Conservation (phyloP, 2,113 vertebrate genomes). For the Eclectus roratus region DNA sequence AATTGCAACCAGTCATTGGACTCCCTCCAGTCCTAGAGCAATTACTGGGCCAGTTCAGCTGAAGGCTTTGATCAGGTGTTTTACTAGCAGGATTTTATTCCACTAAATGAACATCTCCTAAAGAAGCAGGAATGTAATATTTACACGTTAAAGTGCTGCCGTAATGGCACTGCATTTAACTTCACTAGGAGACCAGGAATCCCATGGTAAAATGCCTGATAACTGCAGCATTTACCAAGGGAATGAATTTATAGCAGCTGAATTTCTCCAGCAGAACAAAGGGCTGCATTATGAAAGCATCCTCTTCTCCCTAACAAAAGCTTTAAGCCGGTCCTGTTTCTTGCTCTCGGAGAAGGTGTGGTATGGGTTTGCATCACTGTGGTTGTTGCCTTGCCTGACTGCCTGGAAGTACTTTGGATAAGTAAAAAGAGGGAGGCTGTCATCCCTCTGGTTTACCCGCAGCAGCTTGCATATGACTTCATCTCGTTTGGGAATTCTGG, state of each 20-base stretch:
- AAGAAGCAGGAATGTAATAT: conserved; percentile 64
- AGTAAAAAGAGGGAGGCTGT: background rate
- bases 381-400: background rate
- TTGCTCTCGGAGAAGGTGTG: background rate
- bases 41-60: conserved; percentile 69
- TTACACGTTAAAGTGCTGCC: conserved; percentile 70
- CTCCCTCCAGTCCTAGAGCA: conserved; percentile 69
- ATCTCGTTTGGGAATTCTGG: background rate
- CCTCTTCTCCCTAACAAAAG: conserved; percentile 43
- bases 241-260: conserved; percentile 64
- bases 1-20: conserved; percentile 73
- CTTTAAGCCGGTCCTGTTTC: conserved; percentile 8
- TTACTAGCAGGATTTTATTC: conserved; percentile 72
- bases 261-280: conserved; percentile 65
- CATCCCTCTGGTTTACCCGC: background rate
- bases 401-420: background rate
- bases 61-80: conserved; percentile 70
- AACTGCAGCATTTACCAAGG: conserved; percentile 66
- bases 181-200: conserved; percentile 69
- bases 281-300: conserved; percentile 53
- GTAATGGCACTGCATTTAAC: conserved; percentile 70
- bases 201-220: conserved; percentile 67
- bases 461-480: background rate
- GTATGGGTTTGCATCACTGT: background rate
- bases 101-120: conserved; percentile 71